Conservation (phyloP, 2,113 vertebrate species). For the Oryzias melastigma region DNA sequence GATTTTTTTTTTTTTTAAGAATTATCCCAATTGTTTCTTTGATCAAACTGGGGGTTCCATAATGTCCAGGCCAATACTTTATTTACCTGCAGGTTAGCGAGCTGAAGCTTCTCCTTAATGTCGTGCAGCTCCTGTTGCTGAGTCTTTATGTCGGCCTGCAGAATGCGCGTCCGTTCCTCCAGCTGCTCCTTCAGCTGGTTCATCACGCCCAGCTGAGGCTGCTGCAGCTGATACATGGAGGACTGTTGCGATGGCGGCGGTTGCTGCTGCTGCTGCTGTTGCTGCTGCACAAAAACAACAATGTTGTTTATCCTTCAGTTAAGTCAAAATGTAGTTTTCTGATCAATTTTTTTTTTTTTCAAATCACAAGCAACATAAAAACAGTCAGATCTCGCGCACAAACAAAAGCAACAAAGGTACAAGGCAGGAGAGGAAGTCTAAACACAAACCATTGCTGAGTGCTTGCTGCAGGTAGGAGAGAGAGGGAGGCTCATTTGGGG, state of each 20-base stretch:
- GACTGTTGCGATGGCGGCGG: slow-evolving; percentile 26
- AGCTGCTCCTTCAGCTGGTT: slow-evolving; percentile 87
- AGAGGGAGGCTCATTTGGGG: slow-evolving; percentile 74
- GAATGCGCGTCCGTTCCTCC: slow-evolving; percentile 83
- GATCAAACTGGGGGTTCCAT: too few relatives aligned
- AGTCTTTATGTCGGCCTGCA: slow-evolving; percentile 84
- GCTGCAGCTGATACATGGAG: slow-evolving; percentile 53
- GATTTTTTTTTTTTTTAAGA: background rate
- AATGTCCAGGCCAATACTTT: too few relatives aligned
- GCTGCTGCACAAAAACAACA: background rate
- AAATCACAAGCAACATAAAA: slow-evolving; percentile 13
- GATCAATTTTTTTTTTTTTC: background rate
- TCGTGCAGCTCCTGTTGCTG: slow-evolving; percentile 85
- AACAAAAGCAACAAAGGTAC: slow-evolving; percentile 38
- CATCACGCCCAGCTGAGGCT: slow-evolving; percentile 84
- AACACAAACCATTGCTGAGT: slow-evolving; percentile 79
- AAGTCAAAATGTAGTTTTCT: background rate
- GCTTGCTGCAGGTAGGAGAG: slow-evolving; percentile 78
- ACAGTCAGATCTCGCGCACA: slow-evolving; percentile 27
- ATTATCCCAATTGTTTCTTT: too few relatives aligned
- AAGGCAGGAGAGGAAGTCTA: slow-evolving; percentile 42
- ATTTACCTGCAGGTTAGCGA: slow-evolving; percentile 83
- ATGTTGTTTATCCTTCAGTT: background rate
- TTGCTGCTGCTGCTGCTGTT: slow-evolving; percentile 17
- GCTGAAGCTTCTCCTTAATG: slow-evolving; percentile 86